These are phyloP conservation scores for Zaprionus taronus DNA, from an alignment of 1,140 invertebrate species.

Conservation along the genomic window DNA sequence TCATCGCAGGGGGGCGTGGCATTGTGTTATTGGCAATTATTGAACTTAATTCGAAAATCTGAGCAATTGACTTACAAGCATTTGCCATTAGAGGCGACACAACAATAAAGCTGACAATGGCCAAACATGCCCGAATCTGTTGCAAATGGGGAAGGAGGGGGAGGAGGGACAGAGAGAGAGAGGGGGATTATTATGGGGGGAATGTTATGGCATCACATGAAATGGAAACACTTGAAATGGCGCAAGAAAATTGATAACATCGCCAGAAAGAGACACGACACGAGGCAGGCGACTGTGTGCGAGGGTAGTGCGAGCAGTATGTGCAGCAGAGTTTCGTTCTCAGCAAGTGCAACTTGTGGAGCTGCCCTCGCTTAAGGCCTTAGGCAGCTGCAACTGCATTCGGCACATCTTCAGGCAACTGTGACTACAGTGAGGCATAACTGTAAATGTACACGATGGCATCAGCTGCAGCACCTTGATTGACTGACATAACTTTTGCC, in stretches of 20 bases:
- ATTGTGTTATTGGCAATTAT: constrained; percentile 40
- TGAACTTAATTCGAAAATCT: constrained; percentile 29
- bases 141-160: no score
- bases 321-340: background rate
- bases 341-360: background rate
- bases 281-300: background rate
- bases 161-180: background rate
- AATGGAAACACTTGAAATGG: background rate
- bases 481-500: background rate
- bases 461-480: background rate
- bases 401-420: background rate
- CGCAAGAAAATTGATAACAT: background rate
- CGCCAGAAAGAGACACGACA: background rate
- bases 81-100: constrained; percentile 40
- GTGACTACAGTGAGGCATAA: background rate
- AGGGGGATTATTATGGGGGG: background rate
- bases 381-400: background rate
- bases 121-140: background rate
- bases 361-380: background rate
- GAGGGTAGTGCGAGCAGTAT: background rate
- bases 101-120: constrained; percentile 6
- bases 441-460: background rate
- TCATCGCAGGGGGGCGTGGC: background rate
- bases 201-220: background rate
- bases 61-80: constrained; percentile 45